Conservation (phyloP, 2,888 invertebrate species). For the Lasioglossum oenotherae region DNA sequence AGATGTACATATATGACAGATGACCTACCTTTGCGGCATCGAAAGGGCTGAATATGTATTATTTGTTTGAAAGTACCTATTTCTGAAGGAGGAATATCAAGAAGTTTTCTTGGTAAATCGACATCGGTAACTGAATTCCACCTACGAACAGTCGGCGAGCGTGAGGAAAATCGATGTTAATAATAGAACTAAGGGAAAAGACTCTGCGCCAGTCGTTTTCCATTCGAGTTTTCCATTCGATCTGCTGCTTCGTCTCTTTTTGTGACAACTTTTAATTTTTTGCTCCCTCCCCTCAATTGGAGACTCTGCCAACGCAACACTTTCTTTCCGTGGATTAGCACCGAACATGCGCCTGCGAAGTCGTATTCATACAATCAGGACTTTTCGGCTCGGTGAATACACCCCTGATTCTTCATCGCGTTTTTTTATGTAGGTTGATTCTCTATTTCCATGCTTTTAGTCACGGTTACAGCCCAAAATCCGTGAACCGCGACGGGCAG, state of each 20-base stretch:
- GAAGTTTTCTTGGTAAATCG: neutral
- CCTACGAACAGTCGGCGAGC: neutral
- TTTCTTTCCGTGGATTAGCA: neutral
- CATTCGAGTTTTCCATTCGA: neutral
- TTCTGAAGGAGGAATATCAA: neutral
- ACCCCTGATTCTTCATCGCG: too few species aligned
- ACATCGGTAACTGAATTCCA: constrained; percentile 14
- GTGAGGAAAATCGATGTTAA: constrained; percentile 27
- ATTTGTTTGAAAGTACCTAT: neutral
- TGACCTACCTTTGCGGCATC: too few species aligned
- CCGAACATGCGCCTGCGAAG: neutral
- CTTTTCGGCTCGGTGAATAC: neutral
- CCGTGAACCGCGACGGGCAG: neutral
- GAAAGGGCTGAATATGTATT: neutral
- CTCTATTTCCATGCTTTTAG: neutral
- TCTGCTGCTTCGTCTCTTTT: constrained; percentile 1
- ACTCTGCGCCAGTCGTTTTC: constrained; percentile 10
- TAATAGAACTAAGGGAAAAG: constrained; percentile 41
- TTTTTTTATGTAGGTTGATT: neutral
- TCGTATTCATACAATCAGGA: neutral
- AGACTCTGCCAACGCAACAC: too few species aligned
- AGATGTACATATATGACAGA: too few species aligned
- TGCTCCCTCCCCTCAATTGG: too few species aligned
- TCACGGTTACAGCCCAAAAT: neutral
- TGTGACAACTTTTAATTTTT: neutral